Evolutionary conservation across 2,113 vertebrate genomes (phyloP), one percentile per base, ranked within the genome.

Genomic region (Phoenicopterus ruber): DNA sequence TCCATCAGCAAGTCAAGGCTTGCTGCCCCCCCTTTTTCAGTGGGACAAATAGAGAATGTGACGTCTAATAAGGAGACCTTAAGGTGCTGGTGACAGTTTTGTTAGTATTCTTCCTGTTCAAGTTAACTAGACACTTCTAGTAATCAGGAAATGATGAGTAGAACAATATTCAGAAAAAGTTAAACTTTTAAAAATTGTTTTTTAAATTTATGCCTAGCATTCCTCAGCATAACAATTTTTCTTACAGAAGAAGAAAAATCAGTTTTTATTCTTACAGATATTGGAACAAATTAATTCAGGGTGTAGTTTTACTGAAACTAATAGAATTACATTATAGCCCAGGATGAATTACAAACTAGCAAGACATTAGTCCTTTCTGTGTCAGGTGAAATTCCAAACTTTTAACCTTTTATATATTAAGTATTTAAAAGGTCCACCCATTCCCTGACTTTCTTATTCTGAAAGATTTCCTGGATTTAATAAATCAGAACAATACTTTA

Each of bases 181-280:
- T n/a, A 13, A 36, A 40, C 18, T 38, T 82, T 5, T 1, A 19
- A 42, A 55, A 49, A 6, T 6, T 4, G 0, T 0, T 13, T 31
- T 79, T 65, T 20, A 15, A 54, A 19, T 17, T 40, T 26, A 40
- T 65, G 32, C 11, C 8, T 54, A 13, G 5, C 10, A n/a, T 87
- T 69, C 17, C 32, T 91, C 19, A 55, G 19, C 25, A 28, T 17
- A n/a, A 66, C 15, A 44, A 7, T 55, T 94, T 49, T 93, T 87
- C 26, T 15, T 38, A 14, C 18, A 36, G 36, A 21, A 71, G 38
- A 63, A 24, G 40, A 50, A 63, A 77, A 54, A 17, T 22, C 2
- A 1, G 3, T 9, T 73, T 46, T 58, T 54, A 42, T 71, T n/a
- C 25, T 58, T 82, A 38, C 25, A 70, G 36, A 28, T 63, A 58